A percentile compares a stretch with the other conserved stretches of the same genome.
Conservation (phyloP, 1,140 invertebrate species). For the Sitobion miscanthi region DNA sequence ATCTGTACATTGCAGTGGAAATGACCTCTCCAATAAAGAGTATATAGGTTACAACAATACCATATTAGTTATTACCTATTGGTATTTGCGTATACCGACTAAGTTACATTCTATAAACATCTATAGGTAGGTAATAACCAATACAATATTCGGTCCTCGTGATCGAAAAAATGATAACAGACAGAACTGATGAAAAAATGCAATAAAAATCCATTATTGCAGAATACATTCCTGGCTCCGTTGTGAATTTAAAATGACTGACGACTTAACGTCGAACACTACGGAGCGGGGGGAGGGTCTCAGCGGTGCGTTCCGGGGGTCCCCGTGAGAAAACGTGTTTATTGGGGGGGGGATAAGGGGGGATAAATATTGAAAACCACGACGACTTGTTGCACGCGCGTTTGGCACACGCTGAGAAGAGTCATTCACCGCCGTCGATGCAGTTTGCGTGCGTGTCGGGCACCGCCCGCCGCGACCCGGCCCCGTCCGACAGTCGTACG, state of each 20-base stretch:
- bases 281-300: neutral
- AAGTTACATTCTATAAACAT: neutral
- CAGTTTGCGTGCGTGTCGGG: neutral
- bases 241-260: neutral
- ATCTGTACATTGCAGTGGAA: neutral
- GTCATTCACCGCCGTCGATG: neutral
- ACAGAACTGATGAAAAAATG: neutral
- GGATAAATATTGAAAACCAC: neutral
- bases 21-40: neutral
- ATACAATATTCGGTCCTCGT: neutral
- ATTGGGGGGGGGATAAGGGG: neutral
- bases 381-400: slow-evolving; percentile 20
- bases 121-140: neutral
- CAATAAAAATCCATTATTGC: neutral
- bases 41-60: neutral
- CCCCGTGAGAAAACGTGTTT: neutral
- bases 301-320: neutral
- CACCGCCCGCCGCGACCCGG: neutral
- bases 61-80: neutral
- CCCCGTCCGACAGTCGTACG: neutral
- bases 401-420: slow-evolving; percentile 11
- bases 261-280: neutral
- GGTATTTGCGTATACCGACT: neutral
- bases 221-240: neutral
- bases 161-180: neutral